These are phyloP conservation scores for Apodemus speciosus DNA, from an alignment of 2,113 vertebrate species.

Conservation along the genomic window DNA sequence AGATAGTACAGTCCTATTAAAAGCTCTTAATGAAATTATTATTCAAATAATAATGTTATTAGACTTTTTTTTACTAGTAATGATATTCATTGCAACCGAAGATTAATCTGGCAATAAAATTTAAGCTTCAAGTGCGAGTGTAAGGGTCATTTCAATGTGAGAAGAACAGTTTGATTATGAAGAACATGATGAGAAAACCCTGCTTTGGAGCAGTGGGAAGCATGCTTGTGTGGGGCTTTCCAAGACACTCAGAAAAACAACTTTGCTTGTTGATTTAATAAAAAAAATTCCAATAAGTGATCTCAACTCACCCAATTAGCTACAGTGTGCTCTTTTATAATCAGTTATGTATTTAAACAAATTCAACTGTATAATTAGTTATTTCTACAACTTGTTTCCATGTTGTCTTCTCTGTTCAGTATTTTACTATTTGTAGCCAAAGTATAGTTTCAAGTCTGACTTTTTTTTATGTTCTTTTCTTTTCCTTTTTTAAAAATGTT, in stretches of 20 bases:
- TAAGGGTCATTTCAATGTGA: constrained; percentile 31
- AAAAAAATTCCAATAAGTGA: constrained; percentile 16
- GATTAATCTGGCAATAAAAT: constrained; percentile 56
- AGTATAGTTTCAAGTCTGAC: not conserved
- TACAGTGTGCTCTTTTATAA: constrained; percentile 42
- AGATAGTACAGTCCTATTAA: constrained; percentile 62
- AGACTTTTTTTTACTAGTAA: constrained; percentile 58
- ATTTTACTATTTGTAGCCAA: constrained; percentile 39
- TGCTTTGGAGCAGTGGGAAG: constrained; percentile 20
- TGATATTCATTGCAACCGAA: constrained; percentile 60
- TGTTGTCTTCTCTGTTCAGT: not conserved
- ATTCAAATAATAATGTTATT: constrained; percentile 64
- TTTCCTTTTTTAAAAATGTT: not conserved
- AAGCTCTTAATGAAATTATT: constrained; percentile 69
- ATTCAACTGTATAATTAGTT: constrained; percentile 39
- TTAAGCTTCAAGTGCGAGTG: not conserved
- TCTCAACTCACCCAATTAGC: not conserved
- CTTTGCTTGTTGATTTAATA: not conserved
- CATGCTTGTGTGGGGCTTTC: not conserved
- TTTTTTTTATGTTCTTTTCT: not conserved
- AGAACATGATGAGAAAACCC: constrained; percentile 22
- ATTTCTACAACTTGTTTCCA: constrained; percentile 46
- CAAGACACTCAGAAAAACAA: not conserved
- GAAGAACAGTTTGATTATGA: constrained; percentile 47
- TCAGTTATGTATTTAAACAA: constrained; percentile 41